These are phyloP conservation scores for Drosophila lutescens DNA, from an alignment of 2,888 invertebrate genomes.

Conservation along the genomic window DNA sequence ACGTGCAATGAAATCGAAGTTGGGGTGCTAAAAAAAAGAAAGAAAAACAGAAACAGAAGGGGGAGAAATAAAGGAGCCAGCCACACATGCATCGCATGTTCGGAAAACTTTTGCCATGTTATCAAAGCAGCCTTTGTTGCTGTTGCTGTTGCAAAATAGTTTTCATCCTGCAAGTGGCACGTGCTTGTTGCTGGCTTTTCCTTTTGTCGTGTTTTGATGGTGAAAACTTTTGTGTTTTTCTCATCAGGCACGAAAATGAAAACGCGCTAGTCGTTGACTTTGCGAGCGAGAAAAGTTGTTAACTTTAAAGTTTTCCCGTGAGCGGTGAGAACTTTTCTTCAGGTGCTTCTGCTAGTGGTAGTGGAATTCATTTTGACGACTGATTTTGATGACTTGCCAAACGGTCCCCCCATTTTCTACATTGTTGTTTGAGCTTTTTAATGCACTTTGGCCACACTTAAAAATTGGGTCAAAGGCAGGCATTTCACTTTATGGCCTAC, in stretches of 20 bases:
- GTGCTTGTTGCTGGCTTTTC: conserved; percentile 66
- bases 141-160: conserved; percentile 38
- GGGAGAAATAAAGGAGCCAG: conserved; percentile 28
- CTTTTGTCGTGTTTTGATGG: conserved; percentile 45
- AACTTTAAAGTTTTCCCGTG: conserved; percentile 47
- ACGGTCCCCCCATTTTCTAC: conserved; percentile 22
- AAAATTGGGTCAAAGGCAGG: conserved; percentile 55
- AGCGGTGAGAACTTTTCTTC: conserved; percentile 19
- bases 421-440: conserved; percentile 41
- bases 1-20: conserved; percentile 73
- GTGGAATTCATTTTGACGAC: conserved; percentile 38
- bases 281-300: conserved; percentile 56
- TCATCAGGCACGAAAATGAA: conserved; percentile 65
- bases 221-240: conserved; percentile 65
- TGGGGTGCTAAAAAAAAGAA: conserved; percentile 59
- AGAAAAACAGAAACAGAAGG: background rate
- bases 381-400: conserved; percentile 55
- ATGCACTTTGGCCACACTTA: conserved; percentile 25
- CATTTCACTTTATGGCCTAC: conserved; percentile 53
- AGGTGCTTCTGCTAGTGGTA: background rate
- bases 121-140: conserved; percentile 54
- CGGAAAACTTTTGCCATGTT: conserved; percentile 72
- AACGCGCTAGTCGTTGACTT: conserved; percentile 52
- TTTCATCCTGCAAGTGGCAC: conserved; percentile 68
- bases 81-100: conserved; percentile 61